These are phyloP conservation scores for Osmerus eperlanus DNA, from an alignment of 2,113 vertebrate species.

Conservation along the genomic window DNA sequence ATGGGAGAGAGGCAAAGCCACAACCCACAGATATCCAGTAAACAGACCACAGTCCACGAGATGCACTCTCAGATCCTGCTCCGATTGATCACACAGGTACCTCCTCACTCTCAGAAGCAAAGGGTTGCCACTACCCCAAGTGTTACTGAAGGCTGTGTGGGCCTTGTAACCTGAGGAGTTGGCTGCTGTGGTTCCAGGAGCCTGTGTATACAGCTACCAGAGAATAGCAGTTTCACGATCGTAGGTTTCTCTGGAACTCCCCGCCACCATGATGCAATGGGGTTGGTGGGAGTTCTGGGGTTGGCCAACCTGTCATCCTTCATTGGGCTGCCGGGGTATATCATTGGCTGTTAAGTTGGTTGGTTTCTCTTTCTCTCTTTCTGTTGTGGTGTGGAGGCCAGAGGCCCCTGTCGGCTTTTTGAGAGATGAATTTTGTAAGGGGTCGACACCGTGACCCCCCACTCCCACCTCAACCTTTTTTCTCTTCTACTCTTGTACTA, in stretches of 20 bases:
- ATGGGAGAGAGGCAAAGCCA: slow-evolving; percentile 73
- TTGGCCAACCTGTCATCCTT: slow-evolving; percentile 4
- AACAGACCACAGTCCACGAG: slow-evolving; percentile 70
- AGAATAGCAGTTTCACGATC: slow-evolving; percentile 32
- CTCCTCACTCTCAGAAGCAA: slow-evolving; percentile 29
- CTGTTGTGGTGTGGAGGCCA: slow-evolving; percentile 4
- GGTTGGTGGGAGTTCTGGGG: slow-evolving; percentile 8
- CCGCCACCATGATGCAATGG: slow-evolving; percentile 18
- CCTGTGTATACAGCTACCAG: slow-evolving; percentile 27
- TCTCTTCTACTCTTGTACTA: neutral
- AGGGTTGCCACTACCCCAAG: slow-evolving; percentile 45
- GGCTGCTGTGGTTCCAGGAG: neutral
- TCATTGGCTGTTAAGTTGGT: neutral
- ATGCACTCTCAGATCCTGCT: slow-evolving; percentile 56
- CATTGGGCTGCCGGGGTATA: slow-evolving; percentile 21
- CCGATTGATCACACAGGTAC: slow-evolving; percentile 64
- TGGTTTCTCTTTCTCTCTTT: slow-evolving; percentile 1
- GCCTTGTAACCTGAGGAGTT: slow-evolving; percentile 14
- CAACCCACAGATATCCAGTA: slow-evolving; percentile 77
- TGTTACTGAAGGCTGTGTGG: slow-evolving; percentile 35
- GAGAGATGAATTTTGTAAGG: slow-evolving; percentile 19
- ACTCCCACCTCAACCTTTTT: neutral
- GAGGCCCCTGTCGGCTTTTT: slow-evolving; percentile 1
- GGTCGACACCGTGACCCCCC: neutral
- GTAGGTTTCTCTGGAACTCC: slow-evolving; percentile 25